These are phyloP conservation scores for Disparrhopalites patrizii DNA, from an alignment of 2,888 invertebrate genomes.

Conservation along the genomic window DNA sequence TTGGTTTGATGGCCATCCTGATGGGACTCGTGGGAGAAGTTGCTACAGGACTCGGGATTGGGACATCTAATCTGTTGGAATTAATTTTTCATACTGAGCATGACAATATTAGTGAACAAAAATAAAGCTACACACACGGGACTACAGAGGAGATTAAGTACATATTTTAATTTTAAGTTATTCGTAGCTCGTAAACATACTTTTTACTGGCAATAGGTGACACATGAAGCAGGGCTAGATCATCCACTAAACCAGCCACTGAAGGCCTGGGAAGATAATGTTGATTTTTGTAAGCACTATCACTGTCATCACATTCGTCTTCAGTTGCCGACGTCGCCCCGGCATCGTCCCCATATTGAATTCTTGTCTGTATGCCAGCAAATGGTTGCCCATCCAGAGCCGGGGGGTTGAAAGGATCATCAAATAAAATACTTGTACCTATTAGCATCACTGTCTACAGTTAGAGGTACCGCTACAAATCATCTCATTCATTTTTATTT, in stretches of 20 bases:
- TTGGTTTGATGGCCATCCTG: neutral
- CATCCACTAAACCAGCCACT: neutral
- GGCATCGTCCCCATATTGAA: neutral
- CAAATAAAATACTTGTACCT: constrained; percentile 43
- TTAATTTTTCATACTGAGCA: neutral
- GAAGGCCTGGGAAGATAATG: neutral
- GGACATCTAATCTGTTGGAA: neutral
- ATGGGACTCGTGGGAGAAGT: neutral
- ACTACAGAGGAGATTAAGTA: no score
- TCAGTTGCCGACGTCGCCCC: neutral
- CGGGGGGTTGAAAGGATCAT: constrained; percentile 47
- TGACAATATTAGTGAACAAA: no score
- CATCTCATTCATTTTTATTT: neutral
- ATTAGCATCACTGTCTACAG: neutral
- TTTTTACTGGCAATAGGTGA: neutral
- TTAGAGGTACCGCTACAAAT: no score
- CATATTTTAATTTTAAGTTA: no score
- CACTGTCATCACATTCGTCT: constrained; percentile 17
- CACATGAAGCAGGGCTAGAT: neutral
- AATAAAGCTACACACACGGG: no score
- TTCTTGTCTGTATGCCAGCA: neutral
- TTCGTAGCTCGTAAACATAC: no score
- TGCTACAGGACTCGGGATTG: neutral
- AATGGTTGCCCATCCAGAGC: neutral
- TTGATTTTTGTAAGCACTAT: constrained; percentile 9